Evolutionary conservation across 2,113 vertebrate genomes (phyloP).

Genomic region (Centropristis striata): DNA sequence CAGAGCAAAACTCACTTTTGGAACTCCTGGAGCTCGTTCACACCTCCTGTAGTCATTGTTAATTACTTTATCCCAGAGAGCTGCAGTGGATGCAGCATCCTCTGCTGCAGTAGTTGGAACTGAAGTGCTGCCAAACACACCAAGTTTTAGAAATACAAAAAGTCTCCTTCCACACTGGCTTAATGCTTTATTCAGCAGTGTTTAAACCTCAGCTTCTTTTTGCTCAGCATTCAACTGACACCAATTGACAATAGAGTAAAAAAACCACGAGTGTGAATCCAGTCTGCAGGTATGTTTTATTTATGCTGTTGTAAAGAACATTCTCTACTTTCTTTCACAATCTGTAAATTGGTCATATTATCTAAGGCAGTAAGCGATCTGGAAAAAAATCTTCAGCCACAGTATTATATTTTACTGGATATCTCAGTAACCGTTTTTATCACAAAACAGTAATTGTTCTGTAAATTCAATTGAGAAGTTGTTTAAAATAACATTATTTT

Average conservation of each 20-base stretch:
- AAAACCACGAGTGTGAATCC: neutral
- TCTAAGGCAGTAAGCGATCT: no score
- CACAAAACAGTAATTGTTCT: no score
- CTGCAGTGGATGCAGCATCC: neutral
- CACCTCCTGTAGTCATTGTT: slow-evolving; percentile 14
- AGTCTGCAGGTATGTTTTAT: neutral
- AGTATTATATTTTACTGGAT: no score
- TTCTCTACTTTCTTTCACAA: neutral
- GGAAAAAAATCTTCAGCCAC: no score
- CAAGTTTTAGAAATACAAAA: slow-evolving; percentile 3
- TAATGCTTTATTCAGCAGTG: slow-evolving; percentile 18
- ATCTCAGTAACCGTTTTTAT: no score
- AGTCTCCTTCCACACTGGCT: neutral
- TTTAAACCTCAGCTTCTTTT: slow-evolving; percentile 4
- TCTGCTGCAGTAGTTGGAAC: slow-evolving; percentile 17
- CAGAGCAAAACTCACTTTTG: slow-evolving; percentile 21
- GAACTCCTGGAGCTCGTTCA: neutral
- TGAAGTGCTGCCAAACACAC: slow-evolving; percentile 23
- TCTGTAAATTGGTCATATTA: neutral
- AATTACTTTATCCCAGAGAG: slow-evolving; percentile 21
- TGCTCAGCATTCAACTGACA: neutral
- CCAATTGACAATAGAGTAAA: neutral
- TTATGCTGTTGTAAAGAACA: neutral
- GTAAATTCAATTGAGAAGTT: no score
- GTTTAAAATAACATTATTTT: no score